A percentile compares a stretch with the other conserved stretches of the same genome.
Conservation (phyloP, 2,888 invertebrate genomes). For the Limnephilus marmoratus region DNA sequence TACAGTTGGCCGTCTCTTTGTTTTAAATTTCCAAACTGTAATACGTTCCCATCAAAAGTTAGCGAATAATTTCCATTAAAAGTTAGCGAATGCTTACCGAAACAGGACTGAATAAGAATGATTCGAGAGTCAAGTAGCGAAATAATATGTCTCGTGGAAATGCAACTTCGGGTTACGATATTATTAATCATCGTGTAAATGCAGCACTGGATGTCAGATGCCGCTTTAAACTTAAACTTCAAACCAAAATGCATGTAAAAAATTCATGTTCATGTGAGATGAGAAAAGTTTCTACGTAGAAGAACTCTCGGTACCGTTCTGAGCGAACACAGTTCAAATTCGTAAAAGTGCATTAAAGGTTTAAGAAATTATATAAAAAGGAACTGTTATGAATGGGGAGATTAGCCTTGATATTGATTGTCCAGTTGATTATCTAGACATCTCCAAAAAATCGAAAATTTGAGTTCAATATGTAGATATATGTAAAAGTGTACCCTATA, state of each 20-base stretch:
- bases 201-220: neutral
- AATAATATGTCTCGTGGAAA: neutral
- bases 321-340: neutral
- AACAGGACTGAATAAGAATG: conserved; percentile 28
- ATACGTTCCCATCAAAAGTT: conserved; percentile 50
- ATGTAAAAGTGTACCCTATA: too few relatives aligned
- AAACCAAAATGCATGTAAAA: neutral
- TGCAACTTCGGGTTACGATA: conserved; percentile 18
- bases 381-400: too few relatives aligned
- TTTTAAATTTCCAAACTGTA: conserved; percentile 47
- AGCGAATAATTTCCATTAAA: conserved; percentile 43
- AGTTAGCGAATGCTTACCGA: conserved; percentile 38
- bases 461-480: too few relatives aligned
- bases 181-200: neutral
- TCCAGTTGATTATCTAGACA: too few relatives aligned
- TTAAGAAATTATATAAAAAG: too few relatives aligned
- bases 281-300: neutral
- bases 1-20: conserved; percentile 33
- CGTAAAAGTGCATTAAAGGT: neutral
- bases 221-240: neutral
- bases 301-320: neutral
- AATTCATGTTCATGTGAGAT: neutral
- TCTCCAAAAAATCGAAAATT: too few relatives aligned
- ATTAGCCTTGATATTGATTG: too few relatives aligned
- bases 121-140: neutral